Conservation (phyloP, 53 echinoderm and acorn worm species). For the Antedon mediterranea region DNA sequence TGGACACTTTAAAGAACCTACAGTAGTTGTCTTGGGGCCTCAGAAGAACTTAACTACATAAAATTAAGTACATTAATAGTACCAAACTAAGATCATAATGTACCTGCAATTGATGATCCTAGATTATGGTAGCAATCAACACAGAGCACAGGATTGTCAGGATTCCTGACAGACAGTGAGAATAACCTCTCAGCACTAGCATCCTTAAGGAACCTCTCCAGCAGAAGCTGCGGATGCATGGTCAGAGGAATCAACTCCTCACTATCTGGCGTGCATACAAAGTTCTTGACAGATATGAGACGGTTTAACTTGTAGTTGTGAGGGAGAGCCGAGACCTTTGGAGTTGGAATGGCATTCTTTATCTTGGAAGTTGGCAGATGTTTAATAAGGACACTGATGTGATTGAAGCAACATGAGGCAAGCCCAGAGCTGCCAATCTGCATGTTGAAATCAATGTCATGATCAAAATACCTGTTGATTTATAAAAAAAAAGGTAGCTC, state of each 20-base stretch:
- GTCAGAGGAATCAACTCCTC: conserved; percentile 59
- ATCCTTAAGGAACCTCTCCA: conserved; percentile 62
- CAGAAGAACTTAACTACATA: no score
- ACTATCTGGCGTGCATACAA: conserved; percentile 66
- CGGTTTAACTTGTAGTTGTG: conserved; percentile 4
- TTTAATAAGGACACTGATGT: conserved; percentile 63
- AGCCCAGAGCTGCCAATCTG: conserved; percentile 38
- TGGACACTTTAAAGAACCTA: no score
- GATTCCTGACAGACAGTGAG: conserved; percentile 39
- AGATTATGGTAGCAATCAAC: conserved; percentile 77
- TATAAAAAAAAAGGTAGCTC: neutral
- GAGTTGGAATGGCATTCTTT: neutral
- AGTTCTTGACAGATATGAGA: conserved; percentile 30
- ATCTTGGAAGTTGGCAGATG: conserved; percentile 5
- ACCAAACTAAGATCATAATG: no score
- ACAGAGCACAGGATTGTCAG: conserved; percentile 44
- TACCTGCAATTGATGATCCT: conserved; percentile 65
- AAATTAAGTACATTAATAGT: no score
- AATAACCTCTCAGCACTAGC: conserved; percentile 56
- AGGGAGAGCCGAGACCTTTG: neutral
- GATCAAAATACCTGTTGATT: conserved; percentile 34
- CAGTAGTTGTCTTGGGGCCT: no score
- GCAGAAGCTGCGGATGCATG: conserved; percentile 70
- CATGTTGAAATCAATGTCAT: conserved; percentile 79
- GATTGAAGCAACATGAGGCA: conserved; percentile 39